Conservation (phyloP, 2,113 vertebrate genomes). For the Neotragus pygmaeus region DNA sequence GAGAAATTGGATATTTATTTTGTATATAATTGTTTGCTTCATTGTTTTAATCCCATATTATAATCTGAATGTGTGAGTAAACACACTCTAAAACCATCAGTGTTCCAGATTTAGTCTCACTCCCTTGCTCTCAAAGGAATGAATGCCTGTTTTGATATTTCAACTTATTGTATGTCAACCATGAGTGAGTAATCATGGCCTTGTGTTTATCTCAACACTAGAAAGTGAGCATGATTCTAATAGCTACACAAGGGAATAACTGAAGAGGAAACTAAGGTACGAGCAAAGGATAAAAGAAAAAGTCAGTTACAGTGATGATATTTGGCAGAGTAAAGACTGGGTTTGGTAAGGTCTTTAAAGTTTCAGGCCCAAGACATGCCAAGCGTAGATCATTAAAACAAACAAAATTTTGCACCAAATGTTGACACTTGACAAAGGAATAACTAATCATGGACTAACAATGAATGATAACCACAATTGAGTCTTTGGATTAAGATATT, state of each 20-base stretch:
- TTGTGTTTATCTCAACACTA: no score
- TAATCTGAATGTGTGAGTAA: background rate
- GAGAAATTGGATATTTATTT: background rate
- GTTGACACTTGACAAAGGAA: background rate
- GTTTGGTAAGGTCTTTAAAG: background rate
- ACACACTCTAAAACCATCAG: background rate
- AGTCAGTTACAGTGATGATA: background rate
- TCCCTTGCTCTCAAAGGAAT: background rate
- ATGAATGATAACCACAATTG: background rate
- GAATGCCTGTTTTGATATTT: background rate
- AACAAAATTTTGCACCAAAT: background rate
- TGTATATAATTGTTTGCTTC: background rate
- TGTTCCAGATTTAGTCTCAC: background rate
- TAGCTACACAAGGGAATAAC: no score
- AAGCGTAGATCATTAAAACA: background rate
- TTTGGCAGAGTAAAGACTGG: background rate
- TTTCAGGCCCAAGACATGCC: background rate
- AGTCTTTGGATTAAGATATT: background rate
- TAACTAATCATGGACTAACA: background rate
- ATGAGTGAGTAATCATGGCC: background rate
- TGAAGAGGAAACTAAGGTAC: background rate
- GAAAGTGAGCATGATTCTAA: background rate
- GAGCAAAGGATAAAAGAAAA: background rate
- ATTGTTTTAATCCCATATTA: background rate
- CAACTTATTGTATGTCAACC: background rate